Evolutionary conservation across 2,888 invertebrate species (phyloP), one percentile per base, ranked within the genome.

Genomic region (Sarcophaga rosellei): DNA sequence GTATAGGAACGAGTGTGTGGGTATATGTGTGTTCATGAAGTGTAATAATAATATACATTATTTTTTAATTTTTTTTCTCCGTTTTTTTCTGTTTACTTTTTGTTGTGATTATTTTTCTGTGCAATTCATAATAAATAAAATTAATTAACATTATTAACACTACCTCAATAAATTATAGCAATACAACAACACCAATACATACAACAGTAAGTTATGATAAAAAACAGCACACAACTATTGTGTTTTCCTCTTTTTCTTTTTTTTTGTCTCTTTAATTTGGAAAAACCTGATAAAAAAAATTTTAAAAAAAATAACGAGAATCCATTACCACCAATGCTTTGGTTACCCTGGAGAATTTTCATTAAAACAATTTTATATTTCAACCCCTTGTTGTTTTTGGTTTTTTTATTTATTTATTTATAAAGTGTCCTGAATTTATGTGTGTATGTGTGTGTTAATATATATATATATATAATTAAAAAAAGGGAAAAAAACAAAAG

Each of bases 71-170:
- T 35, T 35, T 35, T 6, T 35, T 1, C 8, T 0, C 4, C 23
- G 47, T 47, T 47, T 35, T 35, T 68, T 35, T 68, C 8, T 6
- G n/a, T n/a, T n/a, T n/a, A n/a, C 62, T 44, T 66, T 61, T 61
- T 61, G 8, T 10, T 35, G 35, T 35, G 15, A 20, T 61, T n/a
- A 17, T 11, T 61, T 44, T 66, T 45, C 21, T 17, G 11, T 57
- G 17, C 47, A 47, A 59, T 73, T 83, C 68, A 70, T 75, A 65
- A 69, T 75, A 84, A 84, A 84, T 84, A 70, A 84, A 84, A 86
- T 84, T 86, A 86, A 86, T 86, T 86, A 84, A 86, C 70, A 81
- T 84, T 81, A 86, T 86, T 86, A 86, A 86, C 86, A 86, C 86
- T 78, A 77, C 69, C 63, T 47, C 74, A 21, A 79, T 84, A 84